Evolutionary conservation across 2,888 invertebrate genomes (phyloP).

Genomic region (Xestia sexstrigata): DNA sequence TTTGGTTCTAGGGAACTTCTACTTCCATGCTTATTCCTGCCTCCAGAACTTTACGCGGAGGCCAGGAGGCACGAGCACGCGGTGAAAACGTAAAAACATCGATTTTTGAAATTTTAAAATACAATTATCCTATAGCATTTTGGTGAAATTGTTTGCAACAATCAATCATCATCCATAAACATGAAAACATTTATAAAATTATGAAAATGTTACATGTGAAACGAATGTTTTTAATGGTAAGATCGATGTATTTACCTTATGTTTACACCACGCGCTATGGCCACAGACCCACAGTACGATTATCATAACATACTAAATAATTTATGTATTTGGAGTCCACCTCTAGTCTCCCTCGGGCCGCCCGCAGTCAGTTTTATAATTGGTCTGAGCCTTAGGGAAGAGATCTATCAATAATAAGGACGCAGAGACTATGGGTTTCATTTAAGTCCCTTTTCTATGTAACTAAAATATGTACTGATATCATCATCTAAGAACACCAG

Average conservation of each 20-base stretch:
- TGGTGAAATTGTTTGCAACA: too few species aligned
- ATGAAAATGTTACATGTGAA: neutral
- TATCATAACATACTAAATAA: conserved; percentile 26
- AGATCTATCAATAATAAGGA: conserved; percentile 21
- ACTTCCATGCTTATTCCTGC: neutral
- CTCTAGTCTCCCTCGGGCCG: conserved; percentile 16
- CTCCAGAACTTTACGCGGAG: neutral
- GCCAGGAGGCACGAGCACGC: too few species aligned
- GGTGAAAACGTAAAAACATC: too few species aligned
- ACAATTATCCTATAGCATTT: too few species aligned
- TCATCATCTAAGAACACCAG: neutral
- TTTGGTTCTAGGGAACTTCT: neutral
- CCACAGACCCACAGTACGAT: neutral
- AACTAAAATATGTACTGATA: neutral
- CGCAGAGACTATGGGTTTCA: neutral
- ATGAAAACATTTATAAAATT: neutral
- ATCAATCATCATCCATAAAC: too few species aligned
- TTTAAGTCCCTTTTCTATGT: neutral
- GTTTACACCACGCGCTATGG: neutral
- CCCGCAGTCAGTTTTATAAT: conserved; percentile 26
- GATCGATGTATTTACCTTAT: neutral
- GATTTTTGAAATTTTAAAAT: too few species aligned
- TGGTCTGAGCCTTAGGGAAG: conserved; percentile 21
- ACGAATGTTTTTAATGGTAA: neutral
- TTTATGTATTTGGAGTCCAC: neutral